phyloP scores from a whole-genome alignment of 2,113 vertebrate species.

The Mesocricetus auratus region DNA sequence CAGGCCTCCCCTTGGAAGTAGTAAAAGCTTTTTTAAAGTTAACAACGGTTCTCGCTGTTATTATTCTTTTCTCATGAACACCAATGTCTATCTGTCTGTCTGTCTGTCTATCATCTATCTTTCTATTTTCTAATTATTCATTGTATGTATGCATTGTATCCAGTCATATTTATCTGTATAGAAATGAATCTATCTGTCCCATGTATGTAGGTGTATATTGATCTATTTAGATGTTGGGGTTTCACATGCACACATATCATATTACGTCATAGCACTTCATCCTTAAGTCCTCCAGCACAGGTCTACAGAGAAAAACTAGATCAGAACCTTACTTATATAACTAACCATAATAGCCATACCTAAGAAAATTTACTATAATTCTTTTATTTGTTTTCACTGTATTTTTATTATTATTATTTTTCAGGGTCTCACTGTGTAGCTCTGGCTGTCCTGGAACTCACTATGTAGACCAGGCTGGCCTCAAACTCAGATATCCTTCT shows the following conservation, averaged over 20 bases:
- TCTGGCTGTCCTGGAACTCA: too few species aligned
- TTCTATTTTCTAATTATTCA: not conserved
- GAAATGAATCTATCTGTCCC: not conserved
- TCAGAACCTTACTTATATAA: slow-evolving; percentile 20
- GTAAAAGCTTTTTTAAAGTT: slow-evolving; percentile 66
- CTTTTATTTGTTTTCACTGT: not conserved
- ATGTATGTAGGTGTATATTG: not conserved
- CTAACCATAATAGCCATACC: not conserved
- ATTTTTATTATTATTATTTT: too few species aligned
- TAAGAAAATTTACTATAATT: slow-evolving; percentile 39
- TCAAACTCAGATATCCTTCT: too few species aligned
- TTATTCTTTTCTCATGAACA: not conserved
- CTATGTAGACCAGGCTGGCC: too few species aligned
- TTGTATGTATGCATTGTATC: not conserved
- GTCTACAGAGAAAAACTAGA: not conserved
- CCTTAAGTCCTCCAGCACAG: not conserved
- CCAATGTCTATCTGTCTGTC: not conserved
- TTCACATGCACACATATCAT: not conserved
- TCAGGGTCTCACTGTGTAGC: too few species aligned
- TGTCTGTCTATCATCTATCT: not conserved
- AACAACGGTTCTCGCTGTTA: slow-evolving; percentile 7
- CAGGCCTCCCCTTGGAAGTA: slow-evolving; percentile 30
- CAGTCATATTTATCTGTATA: not conserved
- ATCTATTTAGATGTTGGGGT: not conserved
- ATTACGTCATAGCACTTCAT: not conserved